These are phyloP conservation scores for Diadophis punctatus DNA, from an alignment of 2,113 vertebrate genomes.

Conservation along the genomic window DNA sequence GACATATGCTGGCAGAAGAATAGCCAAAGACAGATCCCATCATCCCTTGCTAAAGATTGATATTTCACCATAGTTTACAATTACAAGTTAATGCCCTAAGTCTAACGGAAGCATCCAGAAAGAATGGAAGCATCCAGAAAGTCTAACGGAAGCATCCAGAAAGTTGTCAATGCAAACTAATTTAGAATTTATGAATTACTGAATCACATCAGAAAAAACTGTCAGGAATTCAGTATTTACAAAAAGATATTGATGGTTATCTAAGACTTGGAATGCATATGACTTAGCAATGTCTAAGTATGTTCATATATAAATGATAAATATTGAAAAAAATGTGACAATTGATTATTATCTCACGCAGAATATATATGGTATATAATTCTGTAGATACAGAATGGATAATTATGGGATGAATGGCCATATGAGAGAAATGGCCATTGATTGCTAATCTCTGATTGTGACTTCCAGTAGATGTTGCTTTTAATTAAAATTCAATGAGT, in stretches of 20 bases:
- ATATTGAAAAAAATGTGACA: neutral
- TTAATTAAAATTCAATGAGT: neutral
- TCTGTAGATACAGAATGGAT: neutral
- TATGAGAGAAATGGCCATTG: neutral
- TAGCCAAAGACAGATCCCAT: neutral
- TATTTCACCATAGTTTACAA: neutral
- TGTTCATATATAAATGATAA: neutral
- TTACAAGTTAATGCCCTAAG: neutral
- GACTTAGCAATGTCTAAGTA: neutral
- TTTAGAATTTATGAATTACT: neutral
- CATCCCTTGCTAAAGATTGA: neutral
- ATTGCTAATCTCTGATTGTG: neutral
- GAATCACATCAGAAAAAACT: neutral
- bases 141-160: too few species aligned
- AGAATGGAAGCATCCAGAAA: too few species aligned
- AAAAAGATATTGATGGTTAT: neutral
- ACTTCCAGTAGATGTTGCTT: neutral
- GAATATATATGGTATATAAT: neutral
- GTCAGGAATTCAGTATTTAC: neutral
- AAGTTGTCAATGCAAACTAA: neutral
- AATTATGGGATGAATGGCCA: neutral
- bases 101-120: neutral
- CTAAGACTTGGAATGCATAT: neutral
- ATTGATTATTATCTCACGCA: neutral
- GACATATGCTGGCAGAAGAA: neutral